Conservation (phyloP, 2,797 vertebrate species). For the Yasuhikotakia modesta region DNA sequence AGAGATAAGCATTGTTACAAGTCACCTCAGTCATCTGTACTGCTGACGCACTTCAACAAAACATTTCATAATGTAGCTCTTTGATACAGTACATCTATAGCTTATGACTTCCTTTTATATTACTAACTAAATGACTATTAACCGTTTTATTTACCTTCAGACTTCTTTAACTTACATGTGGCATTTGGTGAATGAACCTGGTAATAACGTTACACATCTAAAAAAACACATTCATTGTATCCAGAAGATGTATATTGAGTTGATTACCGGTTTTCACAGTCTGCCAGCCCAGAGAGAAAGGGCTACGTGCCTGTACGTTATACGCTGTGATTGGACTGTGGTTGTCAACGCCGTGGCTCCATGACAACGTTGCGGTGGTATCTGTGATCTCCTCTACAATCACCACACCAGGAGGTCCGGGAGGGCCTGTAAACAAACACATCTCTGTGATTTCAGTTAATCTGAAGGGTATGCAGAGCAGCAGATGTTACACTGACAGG, state of each 20-base stretch:
- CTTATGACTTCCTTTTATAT: background rate
- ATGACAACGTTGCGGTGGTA: slow-evolving; percentile 90
- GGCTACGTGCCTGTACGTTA: slow-evolving; percentile 94
- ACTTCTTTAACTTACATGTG: background rate
- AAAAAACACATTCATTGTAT: background rate
- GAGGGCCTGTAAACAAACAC: slow-evolving; percentile 81
- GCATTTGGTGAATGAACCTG: background rate
- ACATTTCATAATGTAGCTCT: background rate
- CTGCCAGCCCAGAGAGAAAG: slow-evolving; percentile 98
- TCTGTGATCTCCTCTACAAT: slow-evolving; percentile 97
- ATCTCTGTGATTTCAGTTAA: background rate
- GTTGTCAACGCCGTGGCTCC: slow-evolving; percentile 92
- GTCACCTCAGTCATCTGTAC: background rate
- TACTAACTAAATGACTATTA: background rate
- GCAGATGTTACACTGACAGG: slow-evolving; percentile 1
- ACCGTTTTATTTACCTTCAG: background rate
- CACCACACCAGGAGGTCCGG: slow-evolving; percentile 92
- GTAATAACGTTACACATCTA: background rate
- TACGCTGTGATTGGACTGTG: slow-evolving; percentile 95
- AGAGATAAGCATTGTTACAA: background rate
- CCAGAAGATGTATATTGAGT: slow-evolving; percentile 56
- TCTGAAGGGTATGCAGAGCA: slow-evolving; percentile 28
- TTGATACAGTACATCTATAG: no score
- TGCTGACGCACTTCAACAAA: background rate
- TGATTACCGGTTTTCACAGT: slow-evolving; percentile 92